Base-by-base conservation (phyloP, 1,140 invertebrate genomes). In the Heterodera carotae region DNA sequence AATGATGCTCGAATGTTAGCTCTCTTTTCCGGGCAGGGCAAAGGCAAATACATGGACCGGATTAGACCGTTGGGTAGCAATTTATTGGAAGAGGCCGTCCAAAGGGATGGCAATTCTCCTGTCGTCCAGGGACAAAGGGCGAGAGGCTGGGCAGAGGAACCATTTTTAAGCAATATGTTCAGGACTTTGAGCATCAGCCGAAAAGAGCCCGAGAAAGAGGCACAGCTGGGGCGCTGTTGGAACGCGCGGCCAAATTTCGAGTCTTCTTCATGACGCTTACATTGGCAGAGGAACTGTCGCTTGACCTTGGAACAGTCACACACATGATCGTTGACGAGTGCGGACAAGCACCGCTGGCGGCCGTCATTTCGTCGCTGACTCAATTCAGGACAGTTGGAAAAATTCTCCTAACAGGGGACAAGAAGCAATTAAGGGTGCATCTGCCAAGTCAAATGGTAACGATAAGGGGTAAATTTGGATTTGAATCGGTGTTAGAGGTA, bases 251-350 rank as follows among this genome's bases (percentile, higher is more conserved):
- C 3, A 68, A 68, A 25, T 68, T 22, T 6, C 15, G 22, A 0
- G 66, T 68, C 2, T 36, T 3, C 0, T 68, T 68, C 6, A 68
- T 68, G 66, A 68, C 66, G 15, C 22, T 36, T 2, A 18, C 27
- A 22, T 43, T 68, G n/a, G 66, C 66, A 0, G 66, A 68, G 1
- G 66, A 68, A 0, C n/a, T 68, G 48, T 12, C 48, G 5, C 48
- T 56, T 12, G 48, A 56, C 15, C 22, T 2, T 1, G 48, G 18
- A 56, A 22, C 12, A 2, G n/a, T 68, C 2, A n/a, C 22, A 25
- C 25, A 68, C 25, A 27, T 68, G 66, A n/a, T 68, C 0, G 39
- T 68, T 22, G 66, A 68, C 18, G 66, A 68, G n/a, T 34, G 33
- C 7, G 66, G 66, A 3, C 66, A 68, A 68, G 66, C 66, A 1